Evolutionary conservation across 2,113 vertebrate species (phyloP), one percentile per base, ranked within the genome.

Genomic region (Lophura nycthemera): DNA sequence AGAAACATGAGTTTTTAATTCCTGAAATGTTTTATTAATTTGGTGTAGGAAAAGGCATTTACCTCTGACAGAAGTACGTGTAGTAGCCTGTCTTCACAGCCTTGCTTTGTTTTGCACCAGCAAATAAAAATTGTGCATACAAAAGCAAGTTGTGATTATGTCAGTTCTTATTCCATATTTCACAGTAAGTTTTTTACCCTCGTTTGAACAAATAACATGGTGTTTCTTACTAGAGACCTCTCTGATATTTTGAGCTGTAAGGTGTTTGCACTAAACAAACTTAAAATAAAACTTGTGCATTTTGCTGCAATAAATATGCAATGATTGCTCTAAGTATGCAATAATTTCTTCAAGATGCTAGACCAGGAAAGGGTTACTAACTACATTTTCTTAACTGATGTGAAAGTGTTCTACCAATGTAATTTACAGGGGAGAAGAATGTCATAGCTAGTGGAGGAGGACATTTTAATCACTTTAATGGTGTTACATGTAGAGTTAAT

Each of bases 391-490:
- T 78, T 83, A 95, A 91, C 69, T 93, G 89, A 95, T 90, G 79
- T 91, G 70, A 86, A 74, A 93, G 87, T 96, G 78, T 45, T 93
- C 54, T 95, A 86, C 84, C 75, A 89, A 13, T 84, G 79, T 96
- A 96, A 97, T 97, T 97, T 97, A 97, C 81, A 95, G 86, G 63
- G 73, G 76, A 95, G 90, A 95, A 96, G 91, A 95, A 97, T 96
- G 96, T 96, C 96, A 90, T 73, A 86, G 90, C 93, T 96, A 77
- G 75, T 92, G 95, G 97, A 97, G 95, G 93, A 96, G 95, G 96
- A 95, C 93, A 36, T 97, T 96, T 97, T 97, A 96, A 95, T 97
- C 96, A 93, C 89, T 89, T 96, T 96, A 95, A 92, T 96, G 93
- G 92, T 94, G 81, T 95, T 94, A 57, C 90, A 93, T 82, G 95